Conservation (phyloP, 2,888 invertebrate genomes). For the Pyrocoelia pectoralis region DNA sequence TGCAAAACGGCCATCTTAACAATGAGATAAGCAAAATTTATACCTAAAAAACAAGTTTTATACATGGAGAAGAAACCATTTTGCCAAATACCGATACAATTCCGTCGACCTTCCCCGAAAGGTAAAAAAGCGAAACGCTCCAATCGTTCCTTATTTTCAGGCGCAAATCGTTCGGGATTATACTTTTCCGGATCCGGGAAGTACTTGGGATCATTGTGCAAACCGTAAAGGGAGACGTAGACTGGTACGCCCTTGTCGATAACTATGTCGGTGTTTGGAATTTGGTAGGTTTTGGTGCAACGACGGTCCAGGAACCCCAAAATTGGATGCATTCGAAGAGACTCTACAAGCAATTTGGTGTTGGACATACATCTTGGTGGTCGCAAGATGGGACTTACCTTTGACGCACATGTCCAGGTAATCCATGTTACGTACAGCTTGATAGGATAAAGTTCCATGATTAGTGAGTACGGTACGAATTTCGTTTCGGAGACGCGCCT, state of each 20-base stretch:
- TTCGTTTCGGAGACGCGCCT: slow-evolving; percentile 62
- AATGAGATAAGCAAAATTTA: background rate
- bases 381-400: slow-evolving; percentile 57
- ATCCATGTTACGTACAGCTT: slow-evolving; percentile 64
- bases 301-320: slow-evolving; percentile 40
- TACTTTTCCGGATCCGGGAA: slow-evolving; percentile 28
- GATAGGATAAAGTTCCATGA: slow-evolving; percentile 62
- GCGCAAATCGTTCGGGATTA: slow-evolving; percentile 33
- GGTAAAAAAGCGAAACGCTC: slow-evolving; percentile 41
- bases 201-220: slow-evolving; percentile 29
- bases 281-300: slow-evolving; percentile 44
- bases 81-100: slow-evolving; percentile 46
- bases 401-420: slow-evolving; percentile 66
- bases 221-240: slow-evolving; percentile 4
- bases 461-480: slow-evolving; percentile 58
- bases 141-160: slow-evolving; percentile 5
- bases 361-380: background rate
- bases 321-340: slow-evolving; percentile 53
- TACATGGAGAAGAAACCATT: no score
- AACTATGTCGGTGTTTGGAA: slow-evolving; percentile 45
- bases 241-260: slow-evolving; percentile 53
- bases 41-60: background rate
- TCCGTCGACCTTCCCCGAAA: slow-evolving; percentile 50
- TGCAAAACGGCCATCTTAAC: background rate
- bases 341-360: slow-evolving; percentile 46